Evolutionary conservation across 2,888 invertebrate species (phyloP).

Genomic region (Archips crataeganus): DNA sequence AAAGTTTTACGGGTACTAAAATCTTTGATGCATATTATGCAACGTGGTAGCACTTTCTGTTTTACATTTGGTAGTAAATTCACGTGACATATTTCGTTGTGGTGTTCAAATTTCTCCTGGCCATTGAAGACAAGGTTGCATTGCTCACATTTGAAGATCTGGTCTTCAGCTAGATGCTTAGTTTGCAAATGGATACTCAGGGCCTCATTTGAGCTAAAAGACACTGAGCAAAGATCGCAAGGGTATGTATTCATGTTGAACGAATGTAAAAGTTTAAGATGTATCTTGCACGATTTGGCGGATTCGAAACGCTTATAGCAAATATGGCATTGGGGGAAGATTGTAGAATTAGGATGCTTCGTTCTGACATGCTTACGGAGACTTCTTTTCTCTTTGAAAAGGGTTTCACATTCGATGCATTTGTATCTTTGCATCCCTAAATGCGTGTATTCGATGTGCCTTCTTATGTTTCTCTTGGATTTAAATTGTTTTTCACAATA

Average conservation of each 20-base stretch:
- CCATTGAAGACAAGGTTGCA: constrained; percentile 74
- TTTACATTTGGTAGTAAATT: constrained; percentile 51
- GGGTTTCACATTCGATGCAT: constrained; percentile 72
- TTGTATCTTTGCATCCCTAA: constrained; percentile 72
- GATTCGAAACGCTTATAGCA: constrained; percentile 75
- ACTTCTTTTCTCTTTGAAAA: constrained; percentile 76
- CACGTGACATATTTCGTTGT: constrained; percentile 60
- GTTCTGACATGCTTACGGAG: constrained; percentile 71
- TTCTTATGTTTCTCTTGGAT: constrained; percentile 70
- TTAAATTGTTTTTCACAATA: constrained; percentile 75
- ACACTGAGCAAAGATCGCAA: constrained; percentile 70
- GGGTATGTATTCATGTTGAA: constrained; percentile 74
- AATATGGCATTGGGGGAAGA: constrained; percentile 74
- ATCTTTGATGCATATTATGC: constrained; percentile 72
- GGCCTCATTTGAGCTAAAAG: constrained; percentile 66
- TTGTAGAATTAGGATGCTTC: constrained; percentile 68
- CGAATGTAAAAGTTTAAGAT: constrained; percentile 70
- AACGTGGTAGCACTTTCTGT: constrained; percentile 62
- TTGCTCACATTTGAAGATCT: constrained; percentile 73
- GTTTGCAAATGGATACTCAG: constrained; percentile 65
- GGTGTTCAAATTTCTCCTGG: constrained; percentile 66
- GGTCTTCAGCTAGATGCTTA: constrained; percentile 69
- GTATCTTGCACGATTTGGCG: constrained; percentile 75
- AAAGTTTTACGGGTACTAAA: constrained; percentile 75
- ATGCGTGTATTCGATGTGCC: constrained; percentile 75